These are phyloP conservation scores for Laticauda laticaudata DNA, from an alignment of 2,113 vertebrate species.

Conservation along the genomic window DNA sequence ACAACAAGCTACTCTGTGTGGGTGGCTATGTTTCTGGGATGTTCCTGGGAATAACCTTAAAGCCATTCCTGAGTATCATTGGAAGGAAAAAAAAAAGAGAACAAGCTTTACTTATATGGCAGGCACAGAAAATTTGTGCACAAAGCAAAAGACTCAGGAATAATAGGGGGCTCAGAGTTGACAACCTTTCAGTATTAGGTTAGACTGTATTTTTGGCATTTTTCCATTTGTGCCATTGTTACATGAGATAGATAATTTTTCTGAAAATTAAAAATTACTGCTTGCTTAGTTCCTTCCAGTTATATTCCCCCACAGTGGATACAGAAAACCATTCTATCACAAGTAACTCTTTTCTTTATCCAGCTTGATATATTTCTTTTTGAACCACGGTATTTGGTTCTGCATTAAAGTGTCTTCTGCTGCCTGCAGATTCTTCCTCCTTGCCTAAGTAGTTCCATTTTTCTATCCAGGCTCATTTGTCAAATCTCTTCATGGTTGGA, in stretches of 20 bases:
- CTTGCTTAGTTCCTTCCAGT: background rate
- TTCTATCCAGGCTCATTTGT: background rate
- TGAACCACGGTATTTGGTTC: background rate
- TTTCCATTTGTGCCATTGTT: background rate
- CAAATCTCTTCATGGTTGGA: background rate
- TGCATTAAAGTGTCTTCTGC: background rate
- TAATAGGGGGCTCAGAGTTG: constrained; percentile 11
- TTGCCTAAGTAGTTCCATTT: background rate
- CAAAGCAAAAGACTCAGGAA: constrained; percentile 33
- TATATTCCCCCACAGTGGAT: background rate
- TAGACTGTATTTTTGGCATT: rapidly evolving
- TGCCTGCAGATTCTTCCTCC: background rate
- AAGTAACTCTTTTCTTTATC: background rate
- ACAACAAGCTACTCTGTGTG: constrained; percentile 78
- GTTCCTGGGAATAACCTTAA: constrained; percentile 74
- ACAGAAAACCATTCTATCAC: background rate
- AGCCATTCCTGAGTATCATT: constrained; percentile 60
- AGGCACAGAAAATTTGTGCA: constrained; percentile 54
- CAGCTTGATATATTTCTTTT: background rate
- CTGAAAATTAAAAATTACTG: background rate
- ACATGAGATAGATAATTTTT: background rate
- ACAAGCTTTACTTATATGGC: constrained; percentile 56
- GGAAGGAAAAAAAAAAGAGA: constrained; percentile 54
- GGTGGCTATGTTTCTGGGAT: constrained; percentile 70
- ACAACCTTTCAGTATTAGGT: background rate